Base-by-base conservation (phyloP, 2,888 invertebrate species). In the Lasioglossum malachurum region DNA sequence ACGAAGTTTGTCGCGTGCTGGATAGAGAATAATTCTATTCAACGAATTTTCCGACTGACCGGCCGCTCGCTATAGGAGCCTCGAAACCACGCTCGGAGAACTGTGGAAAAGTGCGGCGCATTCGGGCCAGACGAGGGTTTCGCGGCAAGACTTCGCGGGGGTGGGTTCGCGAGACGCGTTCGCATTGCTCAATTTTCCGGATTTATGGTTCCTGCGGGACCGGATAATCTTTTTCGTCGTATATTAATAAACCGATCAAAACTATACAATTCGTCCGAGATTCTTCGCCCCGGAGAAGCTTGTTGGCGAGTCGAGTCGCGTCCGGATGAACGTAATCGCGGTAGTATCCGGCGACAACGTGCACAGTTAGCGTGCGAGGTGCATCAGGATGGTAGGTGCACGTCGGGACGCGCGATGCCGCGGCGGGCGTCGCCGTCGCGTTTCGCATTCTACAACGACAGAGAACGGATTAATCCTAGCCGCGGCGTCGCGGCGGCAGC, bases 401-500 rank as follows among this genome's bases (percentile, higher is more conserved):
- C 23, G 74, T 23, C 57, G 57, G 57, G 12, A 73, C 73, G 73
- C 76, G 75, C 53, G 74, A 78, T 71, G 83, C 31, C 38, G 16
- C 46, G 46, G 16, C 46, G 77, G 82, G 31, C 77, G 77, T 0
- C 77, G 84, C 35, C 71, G 84, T 38, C 83, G 75, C 84, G 82
- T 86, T 86, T 23, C 67, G 80, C 90, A 91, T 91, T 91, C 89
- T 91, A 53, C 10, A 91, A 60, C 88, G 91, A 90, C 91, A 91
- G 87, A 91, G 91, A 91, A 91, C 90, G 91, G 91, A 91, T 91
- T 91, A 91, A 91, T 91, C 91, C 91, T 89, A 85, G 78, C 80
- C 80, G 78, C 81, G 79, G 80, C 79, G 87, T 83, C 86, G 89
- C 82, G 89, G 87, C 90, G 83, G 90, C 90, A 90, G 86, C 91